Percentiles rank a stretch among this genome's conserved stretches.
phyloP scores from a whole-genome alignment of 1,140 invertebrate genomes.

The Ceratina australensis region DNA sequence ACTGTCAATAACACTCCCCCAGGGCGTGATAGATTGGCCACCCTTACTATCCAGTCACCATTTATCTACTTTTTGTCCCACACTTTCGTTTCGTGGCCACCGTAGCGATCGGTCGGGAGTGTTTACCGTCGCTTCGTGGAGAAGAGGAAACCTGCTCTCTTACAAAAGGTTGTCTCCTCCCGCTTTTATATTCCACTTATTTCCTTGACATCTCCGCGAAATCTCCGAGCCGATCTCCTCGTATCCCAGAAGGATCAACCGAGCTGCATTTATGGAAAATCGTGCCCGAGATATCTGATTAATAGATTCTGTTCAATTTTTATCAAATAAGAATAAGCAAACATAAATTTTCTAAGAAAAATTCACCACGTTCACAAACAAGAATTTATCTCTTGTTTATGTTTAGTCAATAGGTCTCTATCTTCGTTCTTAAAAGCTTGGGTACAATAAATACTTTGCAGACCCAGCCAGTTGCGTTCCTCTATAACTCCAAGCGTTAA shows the following conservation, averaged over 20 bases:
- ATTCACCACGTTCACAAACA: too few relatives aligned
- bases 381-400: too few relatives aligned
- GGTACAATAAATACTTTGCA: too few relatives aligned
- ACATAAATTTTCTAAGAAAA: too few relatives aligned
- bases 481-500: too few relatives aligned
- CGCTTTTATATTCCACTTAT: slow-evolving; percentile 15
- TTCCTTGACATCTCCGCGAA: slow-evolving; percentile 28
- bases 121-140: slow-evolving; percentile 65
- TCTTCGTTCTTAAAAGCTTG: too few relatives aligned
- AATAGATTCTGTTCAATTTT: too few relatives aligned
- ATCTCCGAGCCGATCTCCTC: slow-evolving; percentile 34
- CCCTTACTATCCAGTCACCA: slow-evolving; percentile 73
- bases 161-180: slow-evolving; percentile 12
- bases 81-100: slow-evolving; percentile 72
- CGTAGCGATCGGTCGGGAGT: slow-evolving; percentile 67
- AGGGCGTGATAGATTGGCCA: slow-evolving; percentile 76
- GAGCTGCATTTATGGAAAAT: background rate
- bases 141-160: slow-evolving; percentile 38
- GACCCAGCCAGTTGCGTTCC: too few relatives aligned
- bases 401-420: too few relatives aligned
- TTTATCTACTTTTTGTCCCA: slow-evolving; percentile 78
- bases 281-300: slow-evolving; percentile 11
- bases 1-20: slow-evolving; percentile 76
- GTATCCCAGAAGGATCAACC: slow-evolving; percentile 15
- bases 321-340: too few relatives aligned